Evolutionary conservation across 2,888 invertebrate species (phyloP).

Genomic region (Dorcus hopei): DNA sequence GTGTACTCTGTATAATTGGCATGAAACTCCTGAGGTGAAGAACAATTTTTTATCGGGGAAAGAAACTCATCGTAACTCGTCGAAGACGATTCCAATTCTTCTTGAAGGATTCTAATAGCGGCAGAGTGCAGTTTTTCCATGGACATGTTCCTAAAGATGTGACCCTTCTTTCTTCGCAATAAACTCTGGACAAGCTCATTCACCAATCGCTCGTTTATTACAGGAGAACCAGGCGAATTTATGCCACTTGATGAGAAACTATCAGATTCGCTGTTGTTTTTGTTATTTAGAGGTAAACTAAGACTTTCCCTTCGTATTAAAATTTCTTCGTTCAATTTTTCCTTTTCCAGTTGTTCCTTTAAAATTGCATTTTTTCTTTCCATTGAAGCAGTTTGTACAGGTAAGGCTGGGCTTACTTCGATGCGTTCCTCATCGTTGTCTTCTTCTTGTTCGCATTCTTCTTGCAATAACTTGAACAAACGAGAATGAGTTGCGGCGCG

Average conservation of each 20-base stretch:
- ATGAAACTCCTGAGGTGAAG: conserved; percentile 52
- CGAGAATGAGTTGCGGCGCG: conserved; percentile 71
- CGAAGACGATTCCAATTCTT: conserved; percentile 52
- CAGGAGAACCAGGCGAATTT: conserved; percentile 51
- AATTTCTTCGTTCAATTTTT: conserved; percentile 43
- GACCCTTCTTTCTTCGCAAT: conserved; percentile 55
- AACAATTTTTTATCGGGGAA: conserved; percentile 41
- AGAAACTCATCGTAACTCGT: conserved; percentile 43
- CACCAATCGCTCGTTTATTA: conserved; percentile 55
- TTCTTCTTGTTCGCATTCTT: conserved; percentile 52
- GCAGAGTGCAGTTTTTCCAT: conserved; percentile 59
- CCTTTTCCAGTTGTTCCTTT: conserved; percentile 31
- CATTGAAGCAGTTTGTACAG: conserved; percentile 22
- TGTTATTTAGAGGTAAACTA: conserved; percentile 51
- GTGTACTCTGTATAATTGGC: conserved; percentile 51
- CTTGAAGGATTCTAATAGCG: conserved; percentile 56
- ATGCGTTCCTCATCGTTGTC: conserved; percentile 37
- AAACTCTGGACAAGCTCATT: conserved; percentile 59
- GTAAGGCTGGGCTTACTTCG: conserved; percentile 12
- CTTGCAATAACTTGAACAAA: conserved; percentile 64
- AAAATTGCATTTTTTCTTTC: conserved; percentile 13
- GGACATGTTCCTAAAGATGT: conserved; percentile 54
- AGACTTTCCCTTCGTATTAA: conserved; percentile 52
- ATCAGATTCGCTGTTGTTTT: conserved; percentile 51
- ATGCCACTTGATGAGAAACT: conserved; percentile 55